Percentiles rank a stretch among this genome's conserved stretches.
Evolutionary conservation across 2,888 invertebrate genomes (phyloP).

Genomic region (Lathronympha strigana): DNA sequence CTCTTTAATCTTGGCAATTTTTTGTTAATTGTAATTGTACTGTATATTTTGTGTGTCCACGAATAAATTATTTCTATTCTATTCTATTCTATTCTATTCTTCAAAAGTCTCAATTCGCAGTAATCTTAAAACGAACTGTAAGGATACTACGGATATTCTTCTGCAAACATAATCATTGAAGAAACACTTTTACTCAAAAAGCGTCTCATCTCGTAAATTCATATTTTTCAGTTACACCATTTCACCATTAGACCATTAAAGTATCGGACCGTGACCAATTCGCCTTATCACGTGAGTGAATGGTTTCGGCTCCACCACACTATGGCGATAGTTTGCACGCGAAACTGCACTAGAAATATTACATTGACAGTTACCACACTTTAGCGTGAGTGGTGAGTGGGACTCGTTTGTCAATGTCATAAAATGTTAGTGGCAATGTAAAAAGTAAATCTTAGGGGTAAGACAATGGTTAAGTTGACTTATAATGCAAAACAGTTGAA

Average conservation of each 20-base stretch:
- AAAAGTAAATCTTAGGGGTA: not conserved
- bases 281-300: constrained; percentile 30
- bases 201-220: not conserved
- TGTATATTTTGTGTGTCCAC: too few species aligned
- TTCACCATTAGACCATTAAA: not conserved
- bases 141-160: too few species aligned
- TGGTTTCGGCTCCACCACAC: constrained; percentile 23
- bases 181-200: too few species aligned
- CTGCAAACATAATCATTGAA: too few species aligned
- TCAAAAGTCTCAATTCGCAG: too few species aligned
- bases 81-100: too few species aligned
- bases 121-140: too few species aligned
- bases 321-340: constrained; percentile 7
- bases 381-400: constrained; percentile 3
- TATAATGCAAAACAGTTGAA: too few species aligned
- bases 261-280: constrained; percentile 14
- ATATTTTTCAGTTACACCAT: constrained; percentile 1
- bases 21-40: too few species aligned
- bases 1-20: too few species aligned
- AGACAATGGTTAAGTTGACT: not conserved
- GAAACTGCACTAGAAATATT: constrained; percentile 27
- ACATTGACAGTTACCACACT: constrained; percentile 18
- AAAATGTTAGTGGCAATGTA: constrained; percentile 25
- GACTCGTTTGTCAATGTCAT: constrained; percentile 15
- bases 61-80: too few species aligned